Percentiles rank a stretch among this genome's conserved stretches.
Evolutionary conservation across 2,888 invertebrate genomes (phyloP).

Genomic region (Lapara coniferarum): DNA sequence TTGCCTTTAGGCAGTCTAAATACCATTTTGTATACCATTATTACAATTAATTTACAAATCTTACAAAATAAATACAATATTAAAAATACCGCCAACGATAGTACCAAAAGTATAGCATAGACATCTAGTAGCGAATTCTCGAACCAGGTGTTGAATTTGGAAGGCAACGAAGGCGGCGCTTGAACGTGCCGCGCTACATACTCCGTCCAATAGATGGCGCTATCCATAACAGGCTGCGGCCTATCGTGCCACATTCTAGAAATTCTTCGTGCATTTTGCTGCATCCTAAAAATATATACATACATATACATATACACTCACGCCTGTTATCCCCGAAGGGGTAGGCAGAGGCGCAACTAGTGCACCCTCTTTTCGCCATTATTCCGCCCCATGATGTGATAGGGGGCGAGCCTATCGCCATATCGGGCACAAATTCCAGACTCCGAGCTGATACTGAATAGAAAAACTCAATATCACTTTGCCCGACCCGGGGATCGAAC

Average conservation of each 20-base stretch:
- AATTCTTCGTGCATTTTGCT: slow-evolving; percentile 71
- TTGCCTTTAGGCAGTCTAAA: slow-evolving; percentile 44
- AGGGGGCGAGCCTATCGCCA: no score
- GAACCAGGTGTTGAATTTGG: slow-evolving; percentile 55
- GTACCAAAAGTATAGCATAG: slow-evolving; percentile 47
- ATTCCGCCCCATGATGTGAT: no score
- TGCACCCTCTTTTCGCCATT: no score
- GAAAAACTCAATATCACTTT: no score
- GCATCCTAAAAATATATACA: slow-evolving; percentile 58
- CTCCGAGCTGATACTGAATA: no score
- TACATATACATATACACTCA: no score
- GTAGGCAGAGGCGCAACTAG: no score
- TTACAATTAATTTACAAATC: slow-evolving; percentile 40
- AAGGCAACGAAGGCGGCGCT: slow-evolving; percentile 56
- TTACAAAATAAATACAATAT: slow-evolving; percentile 44
- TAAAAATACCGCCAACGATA: slow-evolving; percentile 41
- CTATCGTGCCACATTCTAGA: slow-evolving; percentile 81
- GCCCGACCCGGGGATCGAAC: no score
- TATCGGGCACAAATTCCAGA: no score
- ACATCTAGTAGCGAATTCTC: slow-evolving; percentile 61
- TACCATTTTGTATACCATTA: slow-evolving; percentile 35
- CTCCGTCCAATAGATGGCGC: slow-evolving; percentile 86
- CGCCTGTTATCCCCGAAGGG: no score
- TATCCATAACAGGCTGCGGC: slow-evolving; percentile 81
- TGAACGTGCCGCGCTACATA: slow-evolving; percentile 81